Evolutionary conservation across 2,113 vertebrate genomes (phyloP).

Genomic region (Amphiprion percula): DNA sequence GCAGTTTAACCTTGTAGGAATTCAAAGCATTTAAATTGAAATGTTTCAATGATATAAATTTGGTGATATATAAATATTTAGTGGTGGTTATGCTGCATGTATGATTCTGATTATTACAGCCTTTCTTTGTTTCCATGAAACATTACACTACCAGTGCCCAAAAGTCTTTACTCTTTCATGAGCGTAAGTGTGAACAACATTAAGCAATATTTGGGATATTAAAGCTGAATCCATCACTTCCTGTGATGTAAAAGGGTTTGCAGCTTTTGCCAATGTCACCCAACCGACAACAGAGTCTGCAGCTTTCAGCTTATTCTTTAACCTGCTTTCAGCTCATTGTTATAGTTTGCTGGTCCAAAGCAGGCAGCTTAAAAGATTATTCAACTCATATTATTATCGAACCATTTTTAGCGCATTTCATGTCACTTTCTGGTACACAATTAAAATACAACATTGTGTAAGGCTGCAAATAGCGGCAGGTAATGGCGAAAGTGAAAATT

Average conservation of each 20-base stretch:
- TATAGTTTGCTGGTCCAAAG: neutral
- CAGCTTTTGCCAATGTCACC: slow-evolving; percentile 6
- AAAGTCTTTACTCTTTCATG: neutral
- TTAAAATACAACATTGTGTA: slow-evolving; percentile 20
- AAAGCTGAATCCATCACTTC: slow-evolving; percentile 2
- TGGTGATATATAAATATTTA: neutral
- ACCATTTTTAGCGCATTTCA: slow-evolving; percentile 9
- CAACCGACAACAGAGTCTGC: slow-evolving; percentile 11
- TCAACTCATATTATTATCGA: neutral
- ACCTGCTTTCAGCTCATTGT: slow-evolving; percentile 17
- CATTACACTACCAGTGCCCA: neutral
- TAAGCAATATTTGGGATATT: slow-evolving; percentile 7
- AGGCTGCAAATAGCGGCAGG: neutral
- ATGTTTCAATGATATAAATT: neutral
- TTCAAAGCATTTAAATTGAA: neutral
- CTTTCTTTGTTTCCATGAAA: neutral
- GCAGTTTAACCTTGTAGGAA: neutral
- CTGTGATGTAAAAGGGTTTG: slow-evolving; percentile 23
- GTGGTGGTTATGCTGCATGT: neutral
- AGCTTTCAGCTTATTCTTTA: slow-evolving; percentile 10
- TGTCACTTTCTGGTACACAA: slow-evolving; percentile 2
- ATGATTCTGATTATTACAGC: neutral
- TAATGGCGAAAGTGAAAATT: slow-evolving; percentile 22
- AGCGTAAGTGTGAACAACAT: neutral
- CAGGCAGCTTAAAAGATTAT: slow-evolving; percentile 23